Evolutionary conservation across 2,888 invertebrate species (phyloP).

Genomic region (Eremobia ochroleuca): DNA sequence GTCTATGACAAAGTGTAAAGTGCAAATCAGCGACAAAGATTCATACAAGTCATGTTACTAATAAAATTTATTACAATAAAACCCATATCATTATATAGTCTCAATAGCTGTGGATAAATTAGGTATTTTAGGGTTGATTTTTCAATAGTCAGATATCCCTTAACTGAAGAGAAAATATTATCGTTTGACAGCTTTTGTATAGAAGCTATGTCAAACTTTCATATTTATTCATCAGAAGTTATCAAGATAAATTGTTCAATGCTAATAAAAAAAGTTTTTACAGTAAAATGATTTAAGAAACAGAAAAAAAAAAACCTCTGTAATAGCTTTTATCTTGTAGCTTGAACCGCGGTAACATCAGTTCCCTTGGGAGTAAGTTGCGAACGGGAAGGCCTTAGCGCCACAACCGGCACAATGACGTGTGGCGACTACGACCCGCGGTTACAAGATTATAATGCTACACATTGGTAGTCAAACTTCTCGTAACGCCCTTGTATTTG

Average conservation of each 20-base stretch:
- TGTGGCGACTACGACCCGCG: constrained; percentile 71
- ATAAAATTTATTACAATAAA: background rate
- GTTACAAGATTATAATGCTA: constrained; percentile 68
- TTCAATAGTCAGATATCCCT: no score
- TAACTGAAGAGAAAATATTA: no score
- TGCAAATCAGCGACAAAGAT: background rate
- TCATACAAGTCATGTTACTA: background rate
- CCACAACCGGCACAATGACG: constrained; percentile 73
- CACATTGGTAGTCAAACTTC: constrained; percentile 48
- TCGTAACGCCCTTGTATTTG: background rate
- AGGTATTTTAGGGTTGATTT: background rate
- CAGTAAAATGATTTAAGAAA: background rate
- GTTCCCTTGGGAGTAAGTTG: constrained; percentile 64
- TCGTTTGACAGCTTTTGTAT: no score
- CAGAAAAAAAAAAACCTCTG: background rate
- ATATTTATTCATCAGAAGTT: no score
- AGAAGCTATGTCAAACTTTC: no score
- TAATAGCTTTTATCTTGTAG: constrained; percentile 13
- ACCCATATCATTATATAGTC: background rate
- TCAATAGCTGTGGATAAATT: background rate
- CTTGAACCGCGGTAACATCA: constrained; percentile 35
- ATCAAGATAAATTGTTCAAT: background rate
- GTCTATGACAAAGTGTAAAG: background rate
- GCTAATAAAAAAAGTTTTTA: background rate
- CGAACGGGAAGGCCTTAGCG: constrained; percentile 65